Evolutionary conservation across 2,113 vertebrate species (phyloP).

Genomic region (Oncorhynchus keta): DNA sequence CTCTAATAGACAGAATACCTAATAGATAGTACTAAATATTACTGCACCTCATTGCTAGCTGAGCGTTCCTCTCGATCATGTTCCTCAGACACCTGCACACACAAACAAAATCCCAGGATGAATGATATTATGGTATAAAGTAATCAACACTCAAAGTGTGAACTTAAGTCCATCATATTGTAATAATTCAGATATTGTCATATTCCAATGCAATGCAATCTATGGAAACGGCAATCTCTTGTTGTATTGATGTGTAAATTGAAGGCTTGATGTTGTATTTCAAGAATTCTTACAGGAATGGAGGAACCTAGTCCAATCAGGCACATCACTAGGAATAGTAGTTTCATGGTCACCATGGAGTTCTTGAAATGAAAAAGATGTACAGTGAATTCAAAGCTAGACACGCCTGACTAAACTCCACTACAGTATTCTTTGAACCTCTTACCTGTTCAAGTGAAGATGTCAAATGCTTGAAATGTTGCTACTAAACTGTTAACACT

Average conservation of each 20-base stretch:
- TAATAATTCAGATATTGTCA: background rate
- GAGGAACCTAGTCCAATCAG: conserved; percentile 24
- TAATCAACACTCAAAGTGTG: background rate
- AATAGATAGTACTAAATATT: background rate
- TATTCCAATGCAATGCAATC: background rate
- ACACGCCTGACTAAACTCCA: too few species aligned
- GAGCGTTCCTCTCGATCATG: conserved; percentile 31
- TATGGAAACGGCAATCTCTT: background rate
- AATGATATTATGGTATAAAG: background rate
- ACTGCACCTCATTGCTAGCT: conserved; percentile 27
- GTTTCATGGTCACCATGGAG: too few species aligned
- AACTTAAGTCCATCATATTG: background rate
- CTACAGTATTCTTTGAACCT: too few species aligned
- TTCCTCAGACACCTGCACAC: background rate
- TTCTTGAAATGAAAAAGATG: too few species aligned
- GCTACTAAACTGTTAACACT: too few species aligned
- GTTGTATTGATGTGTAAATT: background rate
- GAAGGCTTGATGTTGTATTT: too few species aligned
- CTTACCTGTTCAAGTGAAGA: conserved; percentile 8
- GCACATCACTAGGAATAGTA: conserved; percentile 22
- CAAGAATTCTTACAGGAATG: conserved; percentile 25
- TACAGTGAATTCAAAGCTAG: too few species aligned
- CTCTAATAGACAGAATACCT: background rate
- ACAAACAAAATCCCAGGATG: background rate
- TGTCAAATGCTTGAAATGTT: background rate